A percentile compares a stretch with the other conserved stretches of the same genome.
Evolutionary conservation across 2,113 vertebrate species (phyloP).

Genomic region (Perccottus glenii): DNA sequence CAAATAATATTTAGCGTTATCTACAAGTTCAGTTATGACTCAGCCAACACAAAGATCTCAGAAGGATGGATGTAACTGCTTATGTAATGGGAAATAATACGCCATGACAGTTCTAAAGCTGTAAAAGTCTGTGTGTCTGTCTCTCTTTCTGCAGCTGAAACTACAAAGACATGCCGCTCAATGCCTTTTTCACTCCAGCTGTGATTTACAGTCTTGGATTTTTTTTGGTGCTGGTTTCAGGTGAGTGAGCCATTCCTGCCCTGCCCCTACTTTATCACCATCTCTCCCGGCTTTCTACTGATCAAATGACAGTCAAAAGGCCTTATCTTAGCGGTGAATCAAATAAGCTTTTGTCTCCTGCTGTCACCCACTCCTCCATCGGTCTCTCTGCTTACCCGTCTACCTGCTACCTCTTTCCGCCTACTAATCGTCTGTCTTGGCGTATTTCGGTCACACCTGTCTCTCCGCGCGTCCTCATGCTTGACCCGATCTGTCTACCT

Average conservation of each 20-base stretch:
- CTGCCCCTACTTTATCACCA: conserved; percentile 51
- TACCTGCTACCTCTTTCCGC: conserved; percentile 1
- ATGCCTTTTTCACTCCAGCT: conserved; percentile 26
- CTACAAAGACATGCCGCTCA: conserved; percentile 40
- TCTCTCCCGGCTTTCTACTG: conserved; percentile 22
- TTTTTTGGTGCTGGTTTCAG: conserved; percentile 59
- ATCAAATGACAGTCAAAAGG: conserved; percentile 65
- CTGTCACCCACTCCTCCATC: conserved; percentile 28
- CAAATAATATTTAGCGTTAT: not conserved
- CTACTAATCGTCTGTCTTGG: conserved; percentile 34
- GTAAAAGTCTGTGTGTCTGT: conserved; percentile 3
- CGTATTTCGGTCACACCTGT: conserved; percentile 37
- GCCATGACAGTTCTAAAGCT: conserved; percentile 19
- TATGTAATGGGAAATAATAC: conserved; percentile 24
- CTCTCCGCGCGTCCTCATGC: conserved; percentile 13
- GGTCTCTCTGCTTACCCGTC: conserved; percentile 41
- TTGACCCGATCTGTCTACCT: conserved; percentile 50
- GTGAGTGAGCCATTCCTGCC: conserved; percentile 47
- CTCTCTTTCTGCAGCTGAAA: conserved; percentile 11
- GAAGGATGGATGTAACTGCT: conserved; percentile 18
- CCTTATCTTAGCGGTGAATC: conserved; percentile 53
- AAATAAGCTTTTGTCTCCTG: conserved; percentile 59
- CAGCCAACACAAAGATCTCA: not conserved
- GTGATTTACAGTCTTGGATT: conserved; percentile 61
- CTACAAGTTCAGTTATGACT: not conserved